Base-by-base conservation (phyloP, 1,140 invertebrate genomes). In the Bombus ignitus region DNA sequence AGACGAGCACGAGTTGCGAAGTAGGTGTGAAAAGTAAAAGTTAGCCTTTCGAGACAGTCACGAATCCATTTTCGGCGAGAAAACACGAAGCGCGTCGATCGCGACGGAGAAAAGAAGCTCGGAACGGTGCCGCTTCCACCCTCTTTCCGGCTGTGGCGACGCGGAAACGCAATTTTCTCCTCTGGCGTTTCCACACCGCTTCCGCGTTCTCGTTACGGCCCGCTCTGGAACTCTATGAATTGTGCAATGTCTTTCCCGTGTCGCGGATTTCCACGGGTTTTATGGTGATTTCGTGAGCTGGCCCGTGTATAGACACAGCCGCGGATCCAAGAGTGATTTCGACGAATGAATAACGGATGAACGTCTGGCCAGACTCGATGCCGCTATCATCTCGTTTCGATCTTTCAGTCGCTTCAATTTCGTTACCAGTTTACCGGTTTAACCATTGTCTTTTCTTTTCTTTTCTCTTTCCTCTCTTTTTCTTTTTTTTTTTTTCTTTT, bases 161-260 rank as follows among this genome's bases (percentile, higher is more conserved):
- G 68, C 70, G 72, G 35, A 83, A 83, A 83, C 74, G 75, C 82
- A 83, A 83, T 83, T 70, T 83, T 83, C 82, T 83, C 82, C 44
- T 35, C 8, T n/a, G 62, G 35, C 62, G 53, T 83, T 83, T 83
- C 82, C 82, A 83, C 65, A 4, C 62, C 22, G 47, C 28, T 78
- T 59, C 65, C 75, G 35, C 75, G 37, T 68, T 44, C 76, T 85
- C 83, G 83, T 85, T 85, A 85, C 66, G 42, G 53, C 15, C 35
- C 42, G 62, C 77, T 37, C 53, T 35, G 39, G 28, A 73, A 81
- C 53, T 85, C 76, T 81, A 85, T 85, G 83, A 85, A 85, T 85
- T 85, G 77, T 85, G 77, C 83, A 85, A 78, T 81, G 83, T 85
- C 83, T 85, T 83, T 32, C 65, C 35, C 66, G 76, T 85, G 83